A percentile compares a stretch with the other conserved stretches of the same genome.
Evolutionary conservation across 2,113 vertebrate genomes (phyloP).

Genomic region (Octodon degus): DNA sequence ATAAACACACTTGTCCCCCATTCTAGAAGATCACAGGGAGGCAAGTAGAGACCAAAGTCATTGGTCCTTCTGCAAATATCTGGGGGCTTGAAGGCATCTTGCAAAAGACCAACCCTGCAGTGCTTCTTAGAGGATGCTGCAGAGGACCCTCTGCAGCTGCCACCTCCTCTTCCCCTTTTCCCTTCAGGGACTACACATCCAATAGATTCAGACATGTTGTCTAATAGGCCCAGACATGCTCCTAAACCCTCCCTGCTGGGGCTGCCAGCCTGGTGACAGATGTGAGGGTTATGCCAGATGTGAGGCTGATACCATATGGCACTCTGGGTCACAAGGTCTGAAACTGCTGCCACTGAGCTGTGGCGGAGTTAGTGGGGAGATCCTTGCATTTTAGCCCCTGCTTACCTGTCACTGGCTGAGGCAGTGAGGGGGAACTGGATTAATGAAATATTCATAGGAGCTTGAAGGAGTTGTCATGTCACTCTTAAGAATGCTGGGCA

Average conservation of each 20-base stretch:
- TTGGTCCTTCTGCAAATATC: constrained; percentile 53
- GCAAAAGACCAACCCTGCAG: not conserved
- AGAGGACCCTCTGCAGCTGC: not conserved
- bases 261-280: constrained; percentile 71
- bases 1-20: constrained; percentile 14
- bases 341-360: constrained; percentile 57
- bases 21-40: constrained; percentile 2
- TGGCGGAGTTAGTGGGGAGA: constrained; percentile 59
- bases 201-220: constrained; percentile 59
- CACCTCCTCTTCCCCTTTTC: not conserved
- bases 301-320: constrained; percentile 75
- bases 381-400: constrained; percentile 27
- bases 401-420: constrained; percentile 60
- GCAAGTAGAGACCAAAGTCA: constrained; percentile 23
- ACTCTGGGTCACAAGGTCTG: constrained; percentile 68
- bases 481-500: constrained; percentile 47
- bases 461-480: constrained; percentile 62
- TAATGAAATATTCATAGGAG: constrained; percentile 48
- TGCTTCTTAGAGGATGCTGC: not conserved
- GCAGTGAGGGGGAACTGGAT: constrained; percentile 49
- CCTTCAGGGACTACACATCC: constrained; percentile 2
- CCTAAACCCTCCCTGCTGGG: constrained; percentile 57
- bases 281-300: constrained; percentile 71
- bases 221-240: constrained; percentile 59
- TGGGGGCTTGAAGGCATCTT: not conserved